Percentiles rank a stretch among this genome's conserved stretches.
phyloP scores from a whole-genome alignment of 2,888 invertebrate species.

The Sminthurinus aureus region DNA sequence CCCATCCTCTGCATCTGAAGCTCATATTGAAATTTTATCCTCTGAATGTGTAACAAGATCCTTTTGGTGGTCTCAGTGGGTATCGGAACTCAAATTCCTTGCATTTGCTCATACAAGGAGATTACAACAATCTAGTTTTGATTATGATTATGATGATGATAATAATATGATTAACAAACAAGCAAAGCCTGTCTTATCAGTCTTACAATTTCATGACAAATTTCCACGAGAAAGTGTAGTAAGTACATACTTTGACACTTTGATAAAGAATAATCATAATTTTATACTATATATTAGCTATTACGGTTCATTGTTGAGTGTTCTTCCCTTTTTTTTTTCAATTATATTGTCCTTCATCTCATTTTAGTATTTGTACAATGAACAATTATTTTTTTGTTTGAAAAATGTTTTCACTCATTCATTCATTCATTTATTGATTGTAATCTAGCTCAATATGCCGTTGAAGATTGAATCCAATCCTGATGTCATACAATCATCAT shows the following conservation, averaged over 20 bases:
- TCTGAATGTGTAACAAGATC: conserved; percentile 49
- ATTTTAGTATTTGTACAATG: background rate
- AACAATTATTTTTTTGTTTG: background rate
- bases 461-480: conserved; percentile 62
- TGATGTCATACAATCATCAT: background rate
- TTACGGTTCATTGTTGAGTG: too few relatives aligned
- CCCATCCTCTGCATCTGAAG: conserved; percentile 23
- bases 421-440: background rate
- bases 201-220: conserved; percentile 83
- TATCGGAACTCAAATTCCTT: conserved; percentile 77
- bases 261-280: too few relatives aligned
- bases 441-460: conserved; percentile 79
- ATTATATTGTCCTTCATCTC: too few relatives aligned
- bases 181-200: conserved; percentile 76
- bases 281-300: too few relatives aligned
- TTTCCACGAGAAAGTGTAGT: conserved; percentile 88
- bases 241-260: too few relatives aligned
- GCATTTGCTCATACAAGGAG: conserved; percentile 84
- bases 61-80: conserved; percentile 84
- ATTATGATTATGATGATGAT: conserved; percentile 71
- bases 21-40: conserved; percentile 45
- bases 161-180: conserved; percentile 69
- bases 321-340: too few relatives aligned
- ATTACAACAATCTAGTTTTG: conserved; percentile 71
- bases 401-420: conserved; percentile 8